Evolutionary conservation across 2,113 vertebrate genomes (phyloP).

Genomic region (Gobius niger): DNA sequence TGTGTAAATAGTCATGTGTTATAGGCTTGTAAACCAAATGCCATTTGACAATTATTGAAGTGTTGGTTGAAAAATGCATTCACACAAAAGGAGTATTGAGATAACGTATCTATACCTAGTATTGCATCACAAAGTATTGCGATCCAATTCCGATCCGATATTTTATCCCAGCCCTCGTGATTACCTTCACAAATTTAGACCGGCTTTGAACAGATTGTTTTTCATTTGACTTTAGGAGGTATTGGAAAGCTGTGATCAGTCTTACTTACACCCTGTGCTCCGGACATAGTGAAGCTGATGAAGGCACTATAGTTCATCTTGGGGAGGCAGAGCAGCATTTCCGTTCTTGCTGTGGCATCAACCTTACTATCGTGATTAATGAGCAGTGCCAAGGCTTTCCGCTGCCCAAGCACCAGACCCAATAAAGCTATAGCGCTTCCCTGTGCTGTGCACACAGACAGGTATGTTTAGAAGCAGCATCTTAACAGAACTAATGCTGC

Average conservation of each 20-base stretch:
- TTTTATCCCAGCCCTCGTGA: not conserved
- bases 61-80: no score
- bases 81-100: no score
- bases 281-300: slow-evolving; percentile 57
- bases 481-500: not conserved
- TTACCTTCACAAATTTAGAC: not conserved
- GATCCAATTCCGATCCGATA: no score
- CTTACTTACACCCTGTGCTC: slow-evolving; percentile 17
- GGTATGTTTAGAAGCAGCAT: no score
- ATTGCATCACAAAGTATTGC: no score
- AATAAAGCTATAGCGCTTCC: slow-evolving; percentile 23
- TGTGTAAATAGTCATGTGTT: no score
- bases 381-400: slow-evolving; percentile 59
- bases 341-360: slow-evolving; percentile 70
- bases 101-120: no score
- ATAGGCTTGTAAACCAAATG: no score
- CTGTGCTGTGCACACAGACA: slow-evolving; percentile 30
- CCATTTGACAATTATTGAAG: no score
- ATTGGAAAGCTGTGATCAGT: slow-evolving; percentile 6
- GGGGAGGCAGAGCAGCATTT: slow-evolving; percentile 59
- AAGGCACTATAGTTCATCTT: slow-evolving; percentile 64
- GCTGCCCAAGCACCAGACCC: slow-evolving; percentile 59
- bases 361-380: slow-evolving; percentile 69
- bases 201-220: not conserved
- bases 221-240: not conserved